Conservation (phyloP, 2,797 vertebrate genomes). For the Macropus fuliginosus region DNA sequence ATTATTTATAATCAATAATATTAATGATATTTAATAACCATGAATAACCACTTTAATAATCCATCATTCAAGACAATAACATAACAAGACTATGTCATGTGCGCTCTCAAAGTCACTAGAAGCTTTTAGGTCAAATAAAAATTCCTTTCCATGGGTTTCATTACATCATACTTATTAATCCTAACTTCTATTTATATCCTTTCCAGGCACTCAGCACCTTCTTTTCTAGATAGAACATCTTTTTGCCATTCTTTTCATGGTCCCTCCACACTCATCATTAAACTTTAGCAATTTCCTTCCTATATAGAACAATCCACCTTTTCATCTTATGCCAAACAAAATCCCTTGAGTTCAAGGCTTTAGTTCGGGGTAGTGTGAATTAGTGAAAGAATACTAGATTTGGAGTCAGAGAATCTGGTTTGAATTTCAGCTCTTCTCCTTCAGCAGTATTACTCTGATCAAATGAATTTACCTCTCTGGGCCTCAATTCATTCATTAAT, state of each 20-base stretch:
- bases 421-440: not conserved
- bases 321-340: no score
- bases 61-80: not conserved
- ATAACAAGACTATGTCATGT: not conserved
- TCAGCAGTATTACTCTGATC: no score
- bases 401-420: not conserved
- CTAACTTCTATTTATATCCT: no score
- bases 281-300: not conserved
- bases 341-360: no score
- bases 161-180: no score
- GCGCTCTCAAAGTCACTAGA: not conserved
- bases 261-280: not conserved
- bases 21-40: not conserved
- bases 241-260: not conserved
- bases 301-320: no score
- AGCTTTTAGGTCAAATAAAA: no score
- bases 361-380: not conserved
- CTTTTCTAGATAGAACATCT: no score
- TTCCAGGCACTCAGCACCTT: no score
- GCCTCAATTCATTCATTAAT: no score
- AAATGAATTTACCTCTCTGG: not conserved
- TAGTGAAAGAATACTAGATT: not conserved
- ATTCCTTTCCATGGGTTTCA: no score
- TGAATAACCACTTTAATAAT: not conserved
- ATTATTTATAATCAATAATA: not conserved